A percentile compares a stretch with the other conserved stretches of the same genome.
Conservation (phyloP, 2,797 vertebrate genomes). For the Malacoraja senta region DNA sequence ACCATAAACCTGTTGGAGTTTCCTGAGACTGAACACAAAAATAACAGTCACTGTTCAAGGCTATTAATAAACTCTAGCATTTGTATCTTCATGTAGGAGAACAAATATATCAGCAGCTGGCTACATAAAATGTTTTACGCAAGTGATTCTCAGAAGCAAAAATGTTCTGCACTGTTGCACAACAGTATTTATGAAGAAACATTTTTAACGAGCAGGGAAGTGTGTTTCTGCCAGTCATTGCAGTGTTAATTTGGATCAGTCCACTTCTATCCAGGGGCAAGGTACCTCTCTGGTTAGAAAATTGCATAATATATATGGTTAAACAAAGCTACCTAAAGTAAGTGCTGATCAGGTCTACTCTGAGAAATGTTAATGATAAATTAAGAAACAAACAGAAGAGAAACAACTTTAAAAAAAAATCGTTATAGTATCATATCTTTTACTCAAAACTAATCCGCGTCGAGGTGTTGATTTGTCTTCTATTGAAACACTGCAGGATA, state of each 20-base stretch:
- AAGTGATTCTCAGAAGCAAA: too few species aligned
- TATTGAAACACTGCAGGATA: neutral
- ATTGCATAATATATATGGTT: neutral
- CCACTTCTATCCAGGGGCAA: constrained; percentile 1
- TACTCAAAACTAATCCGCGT: neutral
- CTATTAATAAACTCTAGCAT: too few species aligned
- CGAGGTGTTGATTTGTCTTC: neutral
- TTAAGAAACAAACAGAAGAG: neutral
- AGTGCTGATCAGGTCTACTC: neutral
- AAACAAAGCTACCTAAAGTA: neutral
- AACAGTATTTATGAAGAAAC: neutral
- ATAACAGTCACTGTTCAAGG: too few species aligned
- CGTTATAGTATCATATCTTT: neutral
- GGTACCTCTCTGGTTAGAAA: neutral
- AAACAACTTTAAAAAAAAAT: neutral
- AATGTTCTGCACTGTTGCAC: too few species aligned
- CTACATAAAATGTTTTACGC: too few species aligned
- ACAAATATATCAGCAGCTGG: too few species aligned
- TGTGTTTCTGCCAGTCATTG: neutral
- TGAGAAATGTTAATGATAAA: neutral
- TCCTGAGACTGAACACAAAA: too few species aligned
- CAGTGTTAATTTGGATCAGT: neutral
- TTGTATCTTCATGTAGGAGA: too few species aligned
- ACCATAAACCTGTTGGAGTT: too few species aligned
- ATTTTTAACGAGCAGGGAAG: neutral